phyloP scores from a whole-genome alignment of 2,113 vertebrate species.

The Corythaixoides concolor region DNA sequence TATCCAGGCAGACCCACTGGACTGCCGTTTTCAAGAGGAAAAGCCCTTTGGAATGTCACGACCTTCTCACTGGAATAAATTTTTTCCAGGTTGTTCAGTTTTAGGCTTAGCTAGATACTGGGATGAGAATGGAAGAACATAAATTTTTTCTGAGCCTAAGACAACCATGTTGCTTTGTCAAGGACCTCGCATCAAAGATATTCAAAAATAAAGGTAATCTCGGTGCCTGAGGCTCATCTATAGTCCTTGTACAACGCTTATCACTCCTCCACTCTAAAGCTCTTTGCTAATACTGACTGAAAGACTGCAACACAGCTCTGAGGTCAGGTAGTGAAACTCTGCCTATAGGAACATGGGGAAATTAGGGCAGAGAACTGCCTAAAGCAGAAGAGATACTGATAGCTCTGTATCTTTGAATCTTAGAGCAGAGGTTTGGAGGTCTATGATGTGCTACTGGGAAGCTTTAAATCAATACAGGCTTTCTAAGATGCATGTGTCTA shows the following conservation, averaged over 20 bases:
- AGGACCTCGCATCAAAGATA: neutral
- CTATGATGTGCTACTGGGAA: neutral
- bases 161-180: neutral
- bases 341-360: neutral
- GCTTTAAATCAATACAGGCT: fast-evolving
- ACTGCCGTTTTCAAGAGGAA: neutral
- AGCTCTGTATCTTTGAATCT: neutral
- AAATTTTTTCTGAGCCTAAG: neutral
- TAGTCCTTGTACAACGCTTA: neutral
- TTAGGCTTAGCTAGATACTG: neutral
- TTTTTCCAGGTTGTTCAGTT: neutral
- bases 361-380: neutral
- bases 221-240: neutral
- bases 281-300: neutral
- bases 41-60: neutral
- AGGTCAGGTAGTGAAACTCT: neutral
- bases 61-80: neutral
- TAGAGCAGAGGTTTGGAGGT: neutral
- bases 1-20: neutral
- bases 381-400: neutral
- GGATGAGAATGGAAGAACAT: neutral
- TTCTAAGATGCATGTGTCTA: fast-evolving
- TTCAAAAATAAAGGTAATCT: neutral
- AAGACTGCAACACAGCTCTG: neutral
- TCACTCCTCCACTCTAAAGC: neutral